phyloP scores from a whole-genome alignment of 1,140 invertebrate species.

The Tetramorium parvispinum region DNA sequence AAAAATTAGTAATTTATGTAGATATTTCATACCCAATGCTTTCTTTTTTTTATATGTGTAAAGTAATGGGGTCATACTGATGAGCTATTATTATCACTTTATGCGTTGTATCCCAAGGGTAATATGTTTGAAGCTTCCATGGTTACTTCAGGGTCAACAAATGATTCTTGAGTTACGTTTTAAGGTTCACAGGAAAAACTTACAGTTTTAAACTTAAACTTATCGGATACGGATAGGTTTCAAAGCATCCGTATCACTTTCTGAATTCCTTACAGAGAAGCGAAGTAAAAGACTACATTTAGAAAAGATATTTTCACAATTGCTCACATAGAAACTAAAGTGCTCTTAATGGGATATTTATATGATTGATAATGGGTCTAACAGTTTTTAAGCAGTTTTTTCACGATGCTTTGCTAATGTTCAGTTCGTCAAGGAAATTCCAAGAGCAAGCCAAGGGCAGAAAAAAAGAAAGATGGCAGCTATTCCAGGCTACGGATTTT shows the following conservation, averaged over 20 bases:
- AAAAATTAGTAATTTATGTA: not conserved
- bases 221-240: not conserved
- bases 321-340: not conserved
- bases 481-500: conserved; percentile 49
- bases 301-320: not conserved
- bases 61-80: not conserved
- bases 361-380: not conserved
- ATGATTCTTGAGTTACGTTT: not conserved
- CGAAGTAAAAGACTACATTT: not conserved
- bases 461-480: conserved; percentile 39
- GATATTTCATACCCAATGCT: not conserved
- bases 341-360: not conserved
- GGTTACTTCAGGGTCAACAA: not conserved
- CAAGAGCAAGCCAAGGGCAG: no score
- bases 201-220: not conserved
- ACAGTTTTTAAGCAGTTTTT: not conserved
- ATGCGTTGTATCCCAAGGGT: not conserved
- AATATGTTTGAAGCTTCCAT: not conserved
- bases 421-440: not conserved
- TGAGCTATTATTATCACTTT: not conserved
- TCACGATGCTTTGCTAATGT: not conserved
- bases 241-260: not conserved
- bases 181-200: not conserved
- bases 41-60: not conserved
- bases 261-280: not conserved